A percentile compares a stretch with the other conserved stretches of the same genome.
These are phyloP conservation scores for Axis porcinus DNA, from an alignment of 2,113 vertebrate genomes.

Conservation along the genomic window DNA sequence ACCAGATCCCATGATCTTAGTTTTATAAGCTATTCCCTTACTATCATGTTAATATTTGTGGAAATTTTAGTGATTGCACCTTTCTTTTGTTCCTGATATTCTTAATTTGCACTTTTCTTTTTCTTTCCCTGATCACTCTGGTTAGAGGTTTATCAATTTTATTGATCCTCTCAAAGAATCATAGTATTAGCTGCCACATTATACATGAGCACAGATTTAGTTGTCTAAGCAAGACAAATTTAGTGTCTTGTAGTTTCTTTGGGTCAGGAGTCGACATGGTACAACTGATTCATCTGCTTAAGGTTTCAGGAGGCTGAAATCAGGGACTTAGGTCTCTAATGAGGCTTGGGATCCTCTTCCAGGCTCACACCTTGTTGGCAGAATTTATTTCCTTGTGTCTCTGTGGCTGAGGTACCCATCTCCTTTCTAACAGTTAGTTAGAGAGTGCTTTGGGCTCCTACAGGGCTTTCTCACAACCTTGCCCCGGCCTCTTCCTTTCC, in stretches of 20 bases:
- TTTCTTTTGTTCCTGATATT: neutral
- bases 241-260: neutral
- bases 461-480: neutral
- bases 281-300: neutral
- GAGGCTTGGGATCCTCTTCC: neutral
- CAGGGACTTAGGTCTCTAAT: neutral
- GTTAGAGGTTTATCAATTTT: neutral
- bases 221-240: neutral
- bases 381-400: neutral
- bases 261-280: neutral
- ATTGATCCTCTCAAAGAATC: neutral
- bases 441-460: neutral
- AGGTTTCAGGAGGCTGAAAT: neutral
- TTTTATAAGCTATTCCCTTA: neutral
- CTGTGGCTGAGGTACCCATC: neutral
- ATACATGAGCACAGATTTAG: neutral
- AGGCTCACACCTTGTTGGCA: neutral
- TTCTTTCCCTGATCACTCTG: neutral
- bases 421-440: neutral
- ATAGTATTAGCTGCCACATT: neutral
- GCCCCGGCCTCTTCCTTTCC: neutral
- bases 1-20: neutral
- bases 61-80: neutral
- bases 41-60: neutral
- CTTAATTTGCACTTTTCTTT: neutral